Evolutionary conservation across 2,797 vertebrate species (phyloP).

Genomic region (Cyclura pinguis): DNA sequence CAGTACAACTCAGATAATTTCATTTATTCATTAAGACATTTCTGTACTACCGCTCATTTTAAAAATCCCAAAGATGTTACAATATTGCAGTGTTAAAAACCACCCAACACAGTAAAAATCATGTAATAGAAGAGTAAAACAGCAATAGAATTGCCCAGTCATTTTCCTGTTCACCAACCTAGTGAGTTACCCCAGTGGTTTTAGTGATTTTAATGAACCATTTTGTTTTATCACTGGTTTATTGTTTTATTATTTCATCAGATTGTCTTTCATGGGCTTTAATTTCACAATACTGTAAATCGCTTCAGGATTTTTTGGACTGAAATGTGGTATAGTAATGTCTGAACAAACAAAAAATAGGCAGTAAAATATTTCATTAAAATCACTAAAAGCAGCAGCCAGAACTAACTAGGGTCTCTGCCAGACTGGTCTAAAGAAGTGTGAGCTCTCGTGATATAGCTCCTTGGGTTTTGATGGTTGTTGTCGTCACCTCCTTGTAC

Average conservation of each 20-base stretch:
- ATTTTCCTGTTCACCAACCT: no score
- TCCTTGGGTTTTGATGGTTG: no score
- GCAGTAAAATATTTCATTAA: neutral
- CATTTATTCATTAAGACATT: neutral
- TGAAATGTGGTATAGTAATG: no score
- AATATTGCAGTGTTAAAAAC: neutral
- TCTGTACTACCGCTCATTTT: neutral
- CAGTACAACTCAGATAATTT: neutral
- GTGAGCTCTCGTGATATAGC: no score
- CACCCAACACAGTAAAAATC: neutral
- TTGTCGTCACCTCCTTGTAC: no score
- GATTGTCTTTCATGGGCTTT: no score
- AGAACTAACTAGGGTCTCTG: neutral
- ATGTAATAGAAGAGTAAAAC: neutral
- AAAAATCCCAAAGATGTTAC: neutral
- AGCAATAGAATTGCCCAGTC: no score
- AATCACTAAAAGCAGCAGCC: neutral
- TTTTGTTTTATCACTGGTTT: neutral
- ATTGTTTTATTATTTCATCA: no score
- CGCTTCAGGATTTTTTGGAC: no score
- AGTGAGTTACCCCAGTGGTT: no score
- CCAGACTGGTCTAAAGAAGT: neutral
- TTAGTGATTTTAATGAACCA: no score
- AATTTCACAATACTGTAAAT: no score
- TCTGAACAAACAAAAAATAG: neutral